phyloP scores from a whole-genome alignment of 2,888 invertebrate genomes.

The Epinotia bilunana region DNA sequence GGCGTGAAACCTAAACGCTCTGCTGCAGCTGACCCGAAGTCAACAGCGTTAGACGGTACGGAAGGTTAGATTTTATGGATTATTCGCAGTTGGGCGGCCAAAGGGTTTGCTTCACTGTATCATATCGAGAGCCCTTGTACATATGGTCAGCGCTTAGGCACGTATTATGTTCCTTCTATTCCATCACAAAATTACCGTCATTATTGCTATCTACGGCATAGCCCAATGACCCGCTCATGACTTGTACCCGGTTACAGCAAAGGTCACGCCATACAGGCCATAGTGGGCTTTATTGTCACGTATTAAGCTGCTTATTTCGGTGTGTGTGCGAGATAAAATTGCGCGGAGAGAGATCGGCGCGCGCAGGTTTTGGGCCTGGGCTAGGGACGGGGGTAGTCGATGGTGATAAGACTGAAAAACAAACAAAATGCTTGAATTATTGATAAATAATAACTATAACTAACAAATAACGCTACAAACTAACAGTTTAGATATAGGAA shows the following conservation, averaged over 20 bases:
- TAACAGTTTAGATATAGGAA: too few relatives aligned
- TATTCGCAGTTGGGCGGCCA: too few relatives aligned
- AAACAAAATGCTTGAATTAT: background rate
- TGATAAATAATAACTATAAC: background rate
- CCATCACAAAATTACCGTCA: background rate
- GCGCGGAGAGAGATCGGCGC: slow-evolving; percentile 68
- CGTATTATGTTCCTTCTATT: too few relatives aligned
- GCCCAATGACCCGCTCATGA: slow-evolving; percentile 43
- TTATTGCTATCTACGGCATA: background rate
- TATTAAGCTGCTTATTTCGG: slow-evolving; percentile 54
- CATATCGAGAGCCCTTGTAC: background rate
- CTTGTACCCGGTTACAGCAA: slow-evolving; percentile 52
- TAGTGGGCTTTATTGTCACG: slow-evolving; percentile 49
- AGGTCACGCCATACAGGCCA: slow-evolving; percentile 40
- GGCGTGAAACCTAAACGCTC: background rate
- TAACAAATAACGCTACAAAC: background rate
- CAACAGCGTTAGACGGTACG: slow-evolving; percentile 3
- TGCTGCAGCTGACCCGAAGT: background rate
- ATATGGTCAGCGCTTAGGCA: background rate
- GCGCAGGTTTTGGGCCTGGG: slow-evolving; percentile 66
- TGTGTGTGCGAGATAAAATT: slow-evolving; percentile 63
- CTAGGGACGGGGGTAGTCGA: slow-evolving; percentile 57
- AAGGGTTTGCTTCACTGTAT: background rate
- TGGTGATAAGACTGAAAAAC: background rate
- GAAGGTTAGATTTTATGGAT: too few relatives aligned